Evolutionary conservation across 2,888 invertebrate species (phyloP).

Genomic region (Phalangium opilio): DNA sequence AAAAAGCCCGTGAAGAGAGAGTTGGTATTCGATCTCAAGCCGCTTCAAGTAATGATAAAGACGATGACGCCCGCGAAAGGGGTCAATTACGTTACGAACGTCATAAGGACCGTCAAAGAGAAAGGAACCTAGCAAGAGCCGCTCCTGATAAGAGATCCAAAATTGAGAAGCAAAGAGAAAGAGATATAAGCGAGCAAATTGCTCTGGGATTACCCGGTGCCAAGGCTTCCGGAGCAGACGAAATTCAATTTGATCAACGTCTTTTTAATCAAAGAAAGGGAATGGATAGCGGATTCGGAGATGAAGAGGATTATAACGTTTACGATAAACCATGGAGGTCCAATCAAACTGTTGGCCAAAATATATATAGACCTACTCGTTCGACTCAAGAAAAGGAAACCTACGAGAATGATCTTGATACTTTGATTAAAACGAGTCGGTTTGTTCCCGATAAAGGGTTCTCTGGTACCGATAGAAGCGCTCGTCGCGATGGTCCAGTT

Average conservation of each 20-base stretch:
- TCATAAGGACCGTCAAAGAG: constrained; percentile 77
- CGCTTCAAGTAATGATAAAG: constrained; percentile 10
- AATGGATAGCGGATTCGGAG: constrained; percentile 87
- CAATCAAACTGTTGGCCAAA: constrained; percentile 63
- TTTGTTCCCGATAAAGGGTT: constrained; percentile 98
- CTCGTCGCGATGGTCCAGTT: constrained; percentile 74
- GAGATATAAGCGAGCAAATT: constrained; percentile 97
- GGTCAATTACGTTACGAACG: constrained; percentile 75
- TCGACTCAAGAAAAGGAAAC: constrained; percentile 70
- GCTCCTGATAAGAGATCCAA: constrained; percentile 82
- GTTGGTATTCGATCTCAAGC: constrained; percentile 53
- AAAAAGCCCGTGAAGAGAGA: constrained; percentile 85
- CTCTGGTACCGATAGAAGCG: constrained; percentile 65
- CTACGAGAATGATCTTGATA: constrained; percentile 71
- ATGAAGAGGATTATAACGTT: constrained; percentile 93
- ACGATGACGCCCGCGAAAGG: constrained; percentile 53
- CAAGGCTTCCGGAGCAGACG: constrained; percentile 49
- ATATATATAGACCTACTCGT: constrained; percentile 67
- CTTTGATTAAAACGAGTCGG: constrained; percentile 67
- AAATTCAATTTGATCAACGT: constrained; percentile 83
- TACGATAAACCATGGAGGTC: constrained; percentile 98
- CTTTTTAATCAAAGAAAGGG: constrained; percentile 79
- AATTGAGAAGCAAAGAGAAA: constrained; percentile 72
- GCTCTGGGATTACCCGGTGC: constrained; percentile 82
- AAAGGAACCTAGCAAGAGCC: constrained; percentile 79